A percentile compares a stretch with the other conserved stretches of the same genome.
These are phyloP conservation scores for Cyanoderma ruficeps DNA, from an alignment of 2,113 vertebrate species.

Conservation along the genomic window DNA sequence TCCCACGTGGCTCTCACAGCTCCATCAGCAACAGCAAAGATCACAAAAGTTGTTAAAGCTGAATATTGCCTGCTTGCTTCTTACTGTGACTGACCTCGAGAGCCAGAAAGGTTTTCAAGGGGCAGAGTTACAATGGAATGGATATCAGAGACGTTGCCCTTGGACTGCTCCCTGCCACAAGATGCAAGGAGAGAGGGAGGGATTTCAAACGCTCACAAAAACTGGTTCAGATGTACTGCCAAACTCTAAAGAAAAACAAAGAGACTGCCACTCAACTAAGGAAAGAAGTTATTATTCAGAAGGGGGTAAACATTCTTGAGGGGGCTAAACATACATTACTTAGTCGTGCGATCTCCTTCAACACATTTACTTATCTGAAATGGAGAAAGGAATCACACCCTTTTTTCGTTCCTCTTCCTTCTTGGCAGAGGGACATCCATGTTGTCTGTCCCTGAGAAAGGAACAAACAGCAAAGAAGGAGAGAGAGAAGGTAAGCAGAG, in stretches of 20 bases:
- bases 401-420: background rate
- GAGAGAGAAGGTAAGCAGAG: background rate
- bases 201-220: background rate
- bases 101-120: background rate
- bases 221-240: background rate
- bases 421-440: background rate
- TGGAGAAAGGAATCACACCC: background rate
- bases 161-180: background rate
- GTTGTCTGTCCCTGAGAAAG: background rate
- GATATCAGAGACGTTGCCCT: background rate
- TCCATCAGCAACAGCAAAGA: background rate
- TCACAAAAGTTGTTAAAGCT: background rate
- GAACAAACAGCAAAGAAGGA: background rate
- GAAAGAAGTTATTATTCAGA: background rate
- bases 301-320: background rate
- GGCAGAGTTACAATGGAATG: background rate
- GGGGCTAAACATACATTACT: background rate
- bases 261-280: background rate
- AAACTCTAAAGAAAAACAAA: background rate
- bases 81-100: accelerated
- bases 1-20: accelerated
- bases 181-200: background rate
- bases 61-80: background rate
- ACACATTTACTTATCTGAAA: background rate
- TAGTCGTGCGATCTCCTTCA: background rate